These are phyloP conservation scores for Fissipunctia ypsillon DNA, from an alignment of 2,888 invertebrate species.

Conservation along the genomic window DNA sequence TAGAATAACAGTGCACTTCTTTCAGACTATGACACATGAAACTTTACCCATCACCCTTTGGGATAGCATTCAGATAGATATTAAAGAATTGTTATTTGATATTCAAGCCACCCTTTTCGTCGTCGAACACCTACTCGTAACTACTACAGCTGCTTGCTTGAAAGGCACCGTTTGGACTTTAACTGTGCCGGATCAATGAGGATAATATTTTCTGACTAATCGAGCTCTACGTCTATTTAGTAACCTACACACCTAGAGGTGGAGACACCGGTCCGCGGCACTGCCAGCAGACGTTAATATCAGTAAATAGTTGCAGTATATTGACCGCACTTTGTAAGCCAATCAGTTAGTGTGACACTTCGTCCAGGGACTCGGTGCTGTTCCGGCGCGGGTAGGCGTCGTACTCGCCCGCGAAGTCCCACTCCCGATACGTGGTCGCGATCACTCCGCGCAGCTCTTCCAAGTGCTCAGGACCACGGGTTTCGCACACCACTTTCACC, in stretches of 20 bases:
- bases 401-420: conserved; percentile 80
- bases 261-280: no score
- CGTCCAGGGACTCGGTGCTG: conserved; percentile 77
- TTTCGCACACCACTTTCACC: conserved; percentile 98
- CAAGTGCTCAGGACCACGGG: conserved; percentile 95
- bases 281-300: neutral
- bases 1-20: no score
- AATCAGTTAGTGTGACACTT: conserved; percentile 73
- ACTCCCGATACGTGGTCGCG: conserved; percentile 92
- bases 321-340: neutral
- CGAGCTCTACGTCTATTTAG: neutral
- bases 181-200: neutral
- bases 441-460: conserved; percentile 81
- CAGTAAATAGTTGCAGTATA: neutral
- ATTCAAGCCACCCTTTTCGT: neutral
- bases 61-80: no score
- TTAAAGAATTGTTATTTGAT: conserved; percentile 12
- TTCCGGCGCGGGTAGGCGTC: conserved; percentile 69
- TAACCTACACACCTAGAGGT: neutral
- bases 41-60: no score
- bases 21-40: no score
- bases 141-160: neutral
- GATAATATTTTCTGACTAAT: neutral
- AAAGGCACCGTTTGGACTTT: neutral
- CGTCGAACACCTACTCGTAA: neutral